These are phyloP conservation scores for Nothobranchius kuhntae DNA, from an alignment of 2,113 vertebrate genomes.

Conservation along the genomic window DNA sequence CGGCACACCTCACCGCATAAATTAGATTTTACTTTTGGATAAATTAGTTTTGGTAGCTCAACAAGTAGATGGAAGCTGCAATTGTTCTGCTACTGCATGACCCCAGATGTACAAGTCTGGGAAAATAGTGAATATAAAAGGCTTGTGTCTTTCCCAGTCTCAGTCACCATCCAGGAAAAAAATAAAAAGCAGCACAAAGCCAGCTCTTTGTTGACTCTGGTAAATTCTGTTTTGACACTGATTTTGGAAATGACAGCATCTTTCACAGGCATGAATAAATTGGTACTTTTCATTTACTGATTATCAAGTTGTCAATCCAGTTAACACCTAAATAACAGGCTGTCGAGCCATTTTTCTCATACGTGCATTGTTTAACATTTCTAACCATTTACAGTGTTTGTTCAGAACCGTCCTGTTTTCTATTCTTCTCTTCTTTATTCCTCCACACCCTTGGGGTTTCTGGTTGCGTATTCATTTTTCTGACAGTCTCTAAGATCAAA, in stretches of 20 bases:
- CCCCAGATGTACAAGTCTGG: conserved; percentile 4
- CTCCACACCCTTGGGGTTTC: conserved; percentile 37
- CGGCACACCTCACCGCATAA: conserved; percentile 10
- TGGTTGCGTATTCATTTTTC: conserved; percentile 55
- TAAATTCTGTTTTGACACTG: conserved; percentile 42
- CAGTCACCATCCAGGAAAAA: conserved; percentile 21
- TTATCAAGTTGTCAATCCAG: conserved; percentile 70
- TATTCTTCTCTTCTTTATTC: conserved; percentile 5
- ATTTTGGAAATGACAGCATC: conserved; percentile 52
- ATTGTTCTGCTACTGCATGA: conserved; percentile 5
- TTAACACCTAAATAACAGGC: conserved; percentile 65
- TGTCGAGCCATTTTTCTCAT: conserved; percentile 44
- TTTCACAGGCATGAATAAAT: conserved; percentile 62
- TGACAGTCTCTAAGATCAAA: conserved; percentile 61
- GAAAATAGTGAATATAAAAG: conserved; percentile 3
- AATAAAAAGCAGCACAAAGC: conserved; percentile 25
- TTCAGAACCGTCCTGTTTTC: conserved; percentile 26
- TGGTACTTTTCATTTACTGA: conserved; percentile 61
- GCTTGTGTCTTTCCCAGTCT: conserved; percentile 24
- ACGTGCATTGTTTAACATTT: conserved; percentile 57
- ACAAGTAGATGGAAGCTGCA: neutral
- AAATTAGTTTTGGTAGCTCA: too few species aligned
- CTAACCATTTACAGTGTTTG: conserved; percentile 19
- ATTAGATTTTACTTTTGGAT: neutral
- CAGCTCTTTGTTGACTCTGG: conserved; percentile 42